These are phyloP conservation scores for Chloropsis cyanopogon DNA, from an alignment of 2,113 vertebrate genomes.

Conservation along the genomic window DNA sequence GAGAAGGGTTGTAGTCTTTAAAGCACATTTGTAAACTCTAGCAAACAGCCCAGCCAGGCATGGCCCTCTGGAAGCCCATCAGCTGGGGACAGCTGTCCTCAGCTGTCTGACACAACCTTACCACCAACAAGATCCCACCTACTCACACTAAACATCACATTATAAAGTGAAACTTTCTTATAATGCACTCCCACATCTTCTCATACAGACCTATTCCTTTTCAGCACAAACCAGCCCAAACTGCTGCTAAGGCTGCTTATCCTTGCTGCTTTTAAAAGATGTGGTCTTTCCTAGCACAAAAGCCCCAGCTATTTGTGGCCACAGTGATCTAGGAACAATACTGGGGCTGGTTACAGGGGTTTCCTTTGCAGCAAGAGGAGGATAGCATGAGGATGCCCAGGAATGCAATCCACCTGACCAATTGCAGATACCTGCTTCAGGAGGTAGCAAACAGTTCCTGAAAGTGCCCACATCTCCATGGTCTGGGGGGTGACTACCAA, in stretches of 20 bases:
- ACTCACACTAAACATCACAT: not conserved
- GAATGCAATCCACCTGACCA: not conserved
- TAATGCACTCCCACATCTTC: too few species aligned
- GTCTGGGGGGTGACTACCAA: not conserved
- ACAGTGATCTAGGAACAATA: not conserved
- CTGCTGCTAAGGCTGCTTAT: not conserved
- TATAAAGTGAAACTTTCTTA: not conserved
- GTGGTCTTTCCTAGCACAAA: not conserved
- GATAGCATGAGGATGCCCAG: not conserved
- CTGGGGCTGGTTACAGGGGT: not conserved
- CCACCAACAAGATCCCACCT: not conserved
- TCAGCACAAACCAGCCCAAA: not conserved
- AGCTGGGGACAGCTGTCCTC: not conserved
- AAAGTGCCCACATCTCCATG: not conserved
- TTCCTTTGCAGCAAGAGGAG: not conserved
- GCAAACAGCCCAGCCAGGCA: not conserved
- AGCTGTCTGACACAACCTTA: not conserved
- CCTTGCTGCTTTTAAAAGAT: not conserved
- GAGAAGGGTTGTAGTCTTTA: not conserved
- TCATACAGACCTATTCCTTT: not conserved
- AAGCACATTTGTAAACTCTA: not conserved
- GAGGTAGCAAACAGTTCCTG: not conserved
- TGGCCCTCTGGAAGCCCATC: not conserved
- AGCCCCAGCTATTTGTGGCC: not conserved
- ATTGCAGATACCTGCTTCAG: not conserved